Conservation (phyloP, 2,888 invertebrate genomes). For the Galerucella calmariensis region DNA sequence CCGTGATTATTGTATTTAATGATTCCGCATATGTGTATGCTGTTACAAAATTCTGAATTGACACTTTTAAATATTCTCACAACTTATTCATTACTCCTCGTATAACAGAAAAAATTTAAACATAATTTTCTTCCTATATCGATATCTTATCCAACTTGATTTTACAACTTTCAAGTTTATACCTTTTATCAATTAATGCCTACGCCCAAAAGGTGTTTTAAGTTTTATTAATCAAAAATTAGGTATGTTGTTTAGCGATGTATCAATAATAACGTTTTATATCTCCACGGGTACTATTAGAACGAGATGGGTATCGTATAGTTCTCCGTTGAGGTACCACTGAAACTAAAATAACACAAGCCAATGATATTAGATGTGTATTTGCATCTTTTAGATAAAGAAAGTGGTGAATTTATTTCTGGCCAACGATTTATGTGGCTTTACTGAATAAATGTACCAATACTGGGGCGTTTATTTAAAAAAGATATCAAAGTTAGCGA, state of each 20-base stretch:
- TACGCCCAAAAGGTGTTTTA: constrained; percentile 32
- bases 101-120: too few relatives aligned
- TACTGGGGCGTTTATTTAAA: too few relatives aligned
- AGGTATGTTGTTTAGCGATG: constrained; percentile 13
- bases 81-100: not conserved
- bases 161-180: not conserved
- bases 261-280: constrained; percentile 8
- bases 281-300: constrained; percentile 3
- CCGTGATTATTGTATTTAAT: constrained; percentile 1
- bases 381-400: too few relatives aligned
- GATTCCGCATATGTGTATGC: not conserved
- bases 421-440: too few relatives aligned
- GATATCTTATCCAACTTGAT: too few relatives aligned
- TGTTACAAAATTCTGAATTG: not conserved
- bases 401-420: too few relatives aligned
- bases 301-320: not conserved
- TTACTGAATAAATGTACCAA: too few relatives aligned
- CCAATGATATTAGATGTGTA: too few relatives aligned
- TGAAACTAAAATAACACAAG: too few relatives aligned
- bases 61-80: not conserved
- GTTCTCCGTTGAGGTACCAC: too few relatives aligned
- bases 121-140: too few relatives aligned
- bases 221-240: constrained; percentile 28
- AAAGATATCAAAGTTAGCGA: too few relatives aligned
- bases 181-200: constrained; percentile 13